A percentile compares a stretch with the other conserved stretches of the same genome.
phyloP scores from a whole-genome alignment of 2,113 vertebrate species.

The Lamprotornis superbus region DNA sequence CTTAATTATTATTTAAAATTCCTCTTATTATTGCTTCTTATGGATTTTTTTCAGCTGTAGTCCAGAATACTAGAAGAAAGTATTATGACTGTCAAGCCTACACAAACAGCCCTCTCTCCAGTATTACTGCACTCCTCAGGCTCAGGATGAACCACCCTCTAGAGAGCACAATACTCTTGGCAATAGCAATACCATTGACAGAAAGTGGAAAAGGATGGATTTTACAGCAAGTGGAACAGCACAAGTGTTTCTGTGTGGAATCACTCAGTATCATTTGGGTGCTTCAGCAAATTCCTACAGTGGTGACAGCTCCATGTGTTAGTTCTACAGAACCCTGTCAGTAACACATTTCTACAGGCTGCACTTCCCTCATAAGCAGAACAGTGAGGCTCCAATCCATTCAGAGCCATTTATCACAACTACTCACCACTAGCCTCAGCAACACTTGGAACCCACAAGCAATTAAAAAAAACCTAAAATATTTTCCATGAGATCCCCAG shows the following conservation, averaged over 20 bases:
- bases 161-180: background rate
- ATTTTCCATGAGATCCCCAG: background rate
- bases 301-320: accelerated
- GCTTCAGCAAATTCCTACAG: background rate
- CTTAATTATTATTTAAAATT: background rate
- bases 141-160: background rate
- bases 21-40: background rate
- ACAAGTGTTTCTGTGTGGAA: background rate
- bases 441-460: background rate
- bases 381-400: accelerated
- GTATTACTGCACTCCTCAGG: no score
- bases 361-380: no score
- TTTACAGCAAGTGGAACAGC: background rate
- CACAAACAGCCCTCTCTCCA: background rate
- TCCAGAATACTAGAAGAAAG: background rate
- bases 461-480: background rate
- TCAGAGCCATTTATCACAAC: background rate
- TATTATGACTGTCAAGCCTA: background rate
- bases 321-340: background rate
- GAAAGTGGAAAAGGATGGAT: background rate
- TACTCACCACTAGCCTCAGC: background rate
- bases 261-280: background rate
- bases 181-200: background rate
- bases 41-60: background rate
- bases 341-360: background rate